A percentile compares a stretch with the other conserved stretches of the same genome.
phyloP scores from a whole-genome alignment of 2,113 vertebrate genomes.

The Phrynocephalus versicolor region DNA sequence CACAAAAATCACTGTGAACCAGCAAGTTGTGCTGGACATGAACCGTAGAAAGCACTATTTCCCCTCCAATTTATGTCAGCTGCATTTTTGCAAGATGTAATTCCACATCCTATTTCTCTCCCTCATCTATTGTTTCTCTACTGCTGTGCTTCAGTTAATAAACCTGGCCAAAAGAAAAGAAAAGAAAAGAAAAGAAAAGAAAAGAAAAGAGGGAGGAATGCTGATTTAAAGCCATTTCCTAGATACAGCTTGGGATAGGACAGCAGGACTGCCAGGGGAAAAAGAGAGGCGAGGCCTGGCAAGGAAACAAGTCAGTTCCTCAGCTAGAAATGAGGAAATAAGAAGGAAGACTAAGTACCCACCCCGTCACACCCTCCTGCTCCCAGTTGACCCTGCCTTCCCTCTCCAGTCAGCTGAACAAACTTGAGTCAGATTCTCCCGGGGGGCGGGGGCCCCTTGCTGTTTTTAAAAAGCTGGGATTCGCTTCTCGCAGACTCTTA shows the following conservation, averaged over 20 bases:
- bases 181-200: too few relatives aligned
- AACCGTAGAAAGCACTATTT: neutral
- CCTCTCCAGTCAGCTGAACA: neutral
- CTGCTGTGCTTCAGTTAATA: neutral
- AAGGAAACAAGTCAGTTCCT: slow-evolving; percentile 52
- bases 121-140: neutral
- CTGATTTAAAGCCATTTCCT: neutral
- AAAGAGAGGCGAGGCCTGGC: neutral
- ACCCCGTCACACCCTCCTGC: slow-evolving; percentile 12
- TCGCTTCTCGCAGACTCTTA: neutral
- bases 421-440: neutral
- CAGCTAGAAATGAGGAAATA: slow-evolving; percentile 50
- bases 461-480: neutral
- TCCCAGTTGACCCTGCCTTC: slow-evolving; percentile 48
- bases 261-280: neutral
- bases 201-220: too few relatives aligned
- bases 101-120: neutral
- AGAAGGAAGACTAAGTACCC: slow-evolving; percentile 34
- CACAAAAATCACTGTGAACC: neutral
- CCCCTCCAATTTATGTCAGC: neutral
- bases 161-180: neutral
- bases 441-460: too few relatives aligned
- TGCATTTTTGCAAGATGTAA: neutral
- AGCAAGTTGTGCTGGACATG: neutral
- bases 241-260: neutral